A percentile compares a stretch with the other conserved stretches of the same genome.
Evolutionary conservation across 2,113 vertebrate species (phyloP).

Genomic region (Gadus chalcogrammus): DNA sequence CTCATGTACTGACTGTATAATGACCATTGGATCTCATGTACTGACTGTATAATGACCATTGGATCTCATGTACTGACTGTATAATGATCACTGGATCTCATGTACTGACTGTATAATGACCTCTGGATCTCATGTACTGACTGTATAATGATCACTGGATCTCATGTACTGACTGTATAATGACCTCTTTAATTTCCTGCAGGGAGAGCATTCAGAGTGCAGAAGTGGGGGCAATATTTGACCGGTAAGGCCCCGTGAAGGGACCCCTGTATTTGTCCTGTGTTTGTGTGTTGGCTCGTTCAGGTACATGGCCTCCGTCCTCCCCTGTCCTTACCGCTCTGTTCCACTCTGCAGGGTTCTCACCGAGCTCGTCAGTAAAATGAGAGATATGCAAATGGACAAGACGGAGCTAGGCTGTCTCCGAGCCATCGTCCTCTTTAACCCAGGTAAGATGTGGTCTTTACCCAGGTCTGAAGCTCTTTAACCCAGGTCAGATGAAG

Average conservation of each 20-base stretch:
- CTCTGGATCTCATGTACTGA: not conserved
- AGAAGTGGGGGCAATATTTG: conserved; percentile 96
- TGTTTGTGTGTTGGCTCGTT: not conserved
- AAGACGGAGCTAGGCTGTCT: conserved; percentile 84
- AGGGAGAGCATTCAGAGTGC: conserved; percentile 91
- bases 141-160: not conserved
- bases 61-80: not conserved
- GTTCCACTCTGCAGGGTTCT: conserved; percentile 61
- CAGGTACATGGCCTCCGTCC: not conserved
- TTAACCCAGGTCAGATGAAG: too few relatives aligned
- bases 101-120: not conserved
- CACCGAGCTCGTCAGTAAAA: conserved; percentile 79
- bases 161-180: not conserved
- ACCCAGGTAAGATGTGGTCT: conserved; percentile 59
- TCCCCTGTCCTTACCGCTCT: not conserved
- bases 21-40: too few relatives aligned
- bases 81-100: too few relatives aligned
- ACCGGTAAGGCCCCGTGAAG: conserved; percentile 75
- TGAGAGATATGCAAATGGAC: conserved; percentile 84
- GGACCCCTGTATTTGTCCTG: too few relatives aligned
- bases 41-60: conserved; percentile 1
- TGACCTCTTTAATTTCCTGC: conserved; percentile 23
- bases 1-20: not conserved
- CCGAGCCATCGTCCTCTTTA: conserved; percentile 89
- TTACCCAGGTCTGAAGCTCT: too few relatives aligned